Percentiles rank a stretch among this genome's conserved stretches.
Conservation (phyloP, 2,797 vertebrate species). For the Pseudochaenichthys georgianus region DNA sequence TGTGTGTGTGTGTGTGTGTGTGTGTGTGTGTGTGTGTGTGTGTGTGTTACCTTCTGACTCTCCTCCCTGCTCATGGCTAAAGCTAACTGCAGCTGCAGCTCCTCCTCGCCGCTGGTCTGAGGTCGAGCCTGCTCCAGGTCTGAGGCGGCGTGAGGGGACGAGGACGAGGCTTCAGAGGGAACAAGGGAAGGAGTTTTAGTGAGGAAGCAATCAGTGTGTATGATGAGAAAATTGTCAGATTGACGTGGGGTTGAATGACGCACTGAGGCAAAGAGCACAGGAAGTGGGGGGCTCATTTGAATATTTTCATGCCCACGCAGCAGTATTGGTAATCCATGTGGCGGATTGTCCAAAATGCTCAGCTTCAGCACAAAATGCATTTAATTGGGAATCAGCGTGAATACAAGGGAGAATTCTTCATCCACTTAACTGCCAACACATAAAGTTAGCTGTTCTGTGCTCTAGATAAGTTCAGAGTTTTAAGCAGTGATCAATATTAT, state of each 20-base stretch:
- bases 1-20: conserved; percentile 3
- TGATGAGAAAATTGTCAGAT: neutral
- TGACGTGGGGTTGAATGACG: neutral
- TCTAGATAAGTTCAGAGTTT: conserved; percentile 9
- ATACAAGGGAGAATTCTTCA: conserved; percentile 32
- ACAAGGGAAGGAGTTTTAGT: conserved; percentile 11
- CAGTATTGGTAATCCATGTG: conserved; percentile 61
- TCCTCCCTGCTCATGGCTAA: conserved; percentile 96
- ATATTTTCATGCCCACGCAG: conserved; percentile 50
- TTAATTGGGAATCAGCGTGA: conserved; percentile 31
- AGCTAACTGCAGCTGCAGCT: conserved; percentile 94
- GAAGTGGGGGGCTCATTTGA: conserved; percentile 41
- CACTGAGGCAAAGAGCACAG: conserved; percentile 9
- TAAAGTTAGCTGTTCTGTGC: neutral
- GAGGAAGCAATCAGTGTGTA: neutral
- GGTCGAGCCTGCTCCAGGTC: conserved; percentile 96
- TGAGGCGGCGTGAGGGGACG: conserved; percentile 89
- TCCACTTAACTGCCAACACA: conserved; percentile 4
- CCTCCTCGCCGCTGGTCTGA: conserved; percentile 95
- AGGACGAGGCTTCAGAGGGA: conserved; percentile 86
- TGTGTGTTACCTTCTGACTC: conserved; percentile 89
- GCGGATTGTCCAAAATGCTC: conserved; percentile 37
- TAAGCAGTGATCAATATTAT: neutral
- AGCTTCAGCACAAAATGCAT: conserved; percentile 38
- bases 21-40: too few species aligned